Base-by-base conservation (phyloP, 1,140 invertebrate genomes). In the Aphaenogaster ashmeadi region DNA sequence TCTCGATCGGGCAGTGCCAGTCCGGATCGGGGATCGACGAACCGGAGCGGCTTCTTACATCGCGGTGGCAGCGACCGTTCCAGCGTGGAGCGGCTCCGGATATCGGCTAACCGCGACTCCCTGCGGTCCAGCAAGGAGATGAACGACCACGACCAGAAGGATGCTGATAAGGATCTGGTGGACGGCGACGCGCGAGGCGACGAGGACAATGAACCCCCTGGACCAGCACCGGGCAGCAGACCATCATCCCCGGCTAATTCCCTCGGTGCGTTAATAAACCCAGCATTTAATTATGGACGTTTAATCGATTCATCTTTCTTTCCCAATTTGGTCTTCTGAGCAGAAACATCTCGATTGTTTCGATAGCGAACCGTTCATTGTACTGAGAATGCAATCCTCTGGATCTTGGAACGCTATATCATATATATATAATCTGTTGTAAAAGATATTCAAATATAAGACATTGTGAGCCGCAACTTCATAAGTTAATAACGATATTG, bases 131-230 rank as follows among this genome's bases (percentile, higher is more conserved):
- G 87, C 77, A 95, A 95, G 77, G 94, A 95, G 18, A 87, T 91
- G 33, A 95, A 90, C 84, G 94, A 94, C 78, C 88, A 92, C 33
- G 93, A 94, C 0, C 75, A 38, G 79, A 93, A 93, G 38, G 91
- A 92, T 21, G 89, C 87, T 21, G 92, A 92, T 62, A 94, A 95
- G 83, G 95, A 95, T 74, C 85, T 94, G 7, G 92, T 94, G 36
- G 95, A 95, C 75, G 94, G 94, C 8, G 95, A 95, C 41, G 92
- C 92, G 9, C 88, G 94, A 44, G 88, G 90, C 15, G 95, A 95
- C 36, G 95, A 95, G 56, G 95, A 95, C 67, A 95, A 95, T 88
- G 95, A 96, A 92, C 95, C 95, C 60, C 95, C 95, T 13, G 95
- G 94, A 80, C 95, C 95, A 5, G 95, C 95, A 54, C 95, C 95